A percentile compares a stretch with the other conserved stretches of the same genome.
Conservation (phyloP, 2,797 vertebrate genomes). For the Sandelia bainsii region DNA sequence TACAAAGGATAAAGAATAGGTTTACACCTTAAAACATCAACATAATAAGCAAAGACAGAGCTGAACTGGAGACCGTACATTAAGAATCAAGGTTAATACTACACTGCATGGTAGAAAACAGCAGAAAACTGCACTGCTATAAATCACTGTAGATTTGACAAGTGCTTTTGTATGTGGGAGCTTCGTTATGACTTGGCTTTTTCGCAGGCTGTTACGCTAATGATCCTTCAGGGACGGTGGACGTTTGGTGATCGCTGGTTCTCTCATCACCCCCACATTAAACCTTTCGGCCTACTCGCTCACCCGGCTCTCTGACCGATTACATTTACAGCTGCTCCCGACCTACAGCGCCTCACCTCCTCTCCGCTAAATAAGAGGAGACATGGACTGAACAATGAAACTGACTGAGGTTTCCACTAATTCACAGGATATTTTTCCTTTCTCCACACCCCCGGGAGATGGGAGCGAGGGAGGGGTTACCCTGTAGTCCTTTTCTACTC, state of each 20-base stretch:
- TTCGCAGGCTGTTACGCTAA: constrained; percentile 68
- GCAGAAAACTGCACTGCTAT: constrained; percentile 9
- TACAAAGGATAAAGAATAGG: neutral
- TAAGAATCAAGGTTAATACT: constrained; percentile 11
- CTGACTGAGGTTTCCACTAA: constrained; percentile 78
- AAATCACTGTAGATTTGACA: constrained; percentile 69
- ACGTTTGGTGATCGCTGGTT: constrained; percentile 60
- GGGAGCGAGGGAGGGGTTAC: neutral
- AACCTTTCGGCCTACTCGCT: constrained; percentile 30
- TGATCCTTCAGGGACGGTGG: constrained; percentile 58
- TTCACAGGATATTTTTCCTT: constrained; percentile 76
- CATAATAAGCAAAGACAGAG: constrained; percentile 1
- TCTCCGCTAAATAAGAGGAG: constrained; percentile 56
- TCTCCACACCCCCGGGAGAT: constrained; percentile 30
- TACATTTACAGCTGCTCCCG: constrained; percentile 77
- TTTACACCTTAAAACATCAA: neutral
- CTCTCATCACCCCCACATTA: constrained; percentile 67
- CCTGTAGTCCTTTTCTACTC: constrained; percentile 9
- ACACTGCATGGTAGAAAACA: constrained; percentile 11
- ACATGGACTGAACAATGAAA: constrained; percentile 73
- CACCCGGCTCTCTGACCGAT: constrained; percentile 36
- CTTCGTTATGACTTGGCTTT: constrained; percentile 62
- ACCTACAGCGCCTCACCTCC: constrained; percentile 49
- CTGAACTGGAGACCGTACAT: constrained; percentile 2
- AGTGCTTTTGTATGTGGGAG: constrained; percentile 47